Percentiles rank a stretch among this genome's conserved stretches.
These are phyloP conservation scores for Brachypteracias leptosomus DNA, from an alignment of 2,113 vertebrate species.

Conservation along the genomic window DNA sequence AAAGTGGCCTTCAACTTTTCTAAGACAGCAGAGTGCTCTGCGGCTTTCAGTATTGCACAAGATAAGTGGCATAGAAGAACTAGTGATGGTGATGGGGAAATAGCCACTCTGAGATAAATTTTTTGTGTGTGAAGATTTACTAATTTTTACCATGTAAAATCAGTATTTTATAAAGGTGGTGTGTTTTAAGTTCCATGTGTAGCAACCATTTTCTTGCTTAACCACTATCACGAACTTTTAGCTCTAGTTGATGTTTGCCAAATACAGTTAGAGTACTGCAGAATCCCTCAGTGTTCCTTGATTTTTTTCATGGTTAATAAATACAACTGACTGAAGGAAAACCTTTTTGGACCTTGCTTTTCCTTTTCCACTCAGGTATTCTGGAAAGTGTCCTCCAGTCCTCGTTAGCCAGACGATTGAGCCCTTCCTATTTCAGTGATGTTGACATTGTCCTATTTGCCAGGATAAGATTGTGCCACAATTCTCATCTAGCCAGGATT, in stretches of 20 bases:
- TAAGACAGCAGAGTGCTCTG: conserved; percentile 24
- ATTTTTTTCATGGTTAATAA: background rate
- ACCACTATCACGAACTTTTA: background rate
- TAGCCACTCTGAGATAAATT: background rate
- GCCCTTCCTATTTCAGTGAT: background rate
- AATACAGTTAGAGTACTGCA: background rate
- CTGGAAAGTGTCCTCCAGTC: background rate
- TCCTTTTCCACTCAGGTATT: background rate
- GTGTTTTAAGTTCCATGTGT: background rate
- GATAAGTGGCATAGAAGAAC: background rate
- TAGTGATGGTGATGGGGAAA: background rate
- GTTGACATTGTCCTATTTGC: background rate
- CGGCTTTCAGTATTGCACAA: background rate
- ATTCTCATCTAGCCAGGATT: background rate
- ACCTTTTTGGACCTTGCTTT: background rate
- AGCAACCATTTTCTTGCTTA: background rate
- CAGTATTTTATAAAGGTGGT: background rate
- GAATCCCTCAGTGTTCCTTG: background rate
- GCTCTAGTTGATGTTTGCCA: background rate
- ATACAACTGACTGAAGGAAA: background rate
- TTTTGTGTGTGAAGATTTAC: background rate
- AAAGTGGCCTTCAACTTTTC: conserved; percentile 78
- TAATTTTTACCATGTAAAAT: background rate
- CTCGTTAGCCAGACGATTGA: fast-evolving
- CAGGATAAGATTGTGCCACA: background rate